Evolutionary conservation across 2,113 vertebrate genomes (phyloP).

Genomic region (Xenopus borealis): DNA sequence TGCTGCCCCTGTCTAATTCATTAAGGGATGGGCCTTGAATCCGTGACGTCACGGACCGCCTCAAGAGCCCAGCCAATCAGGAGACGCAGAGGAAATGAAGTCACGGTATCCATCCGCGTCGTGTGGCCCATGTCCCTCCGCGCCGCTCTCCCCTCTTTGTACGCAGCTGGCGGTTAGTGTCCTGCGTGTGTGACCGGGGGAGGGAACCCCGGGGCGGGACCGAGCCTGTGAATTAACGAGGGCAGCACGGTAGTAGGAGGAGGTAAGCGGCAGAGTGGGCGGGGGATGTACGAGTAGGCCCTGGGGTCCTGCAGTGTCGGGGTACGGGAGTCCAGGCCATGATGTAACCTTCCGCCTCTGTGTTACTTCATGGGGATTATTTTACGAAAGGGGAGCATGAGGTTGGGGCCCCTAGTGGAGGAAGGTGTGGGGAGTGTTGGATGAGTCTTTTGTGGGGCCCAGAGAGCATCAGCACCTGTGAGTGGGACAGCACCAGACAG

Average conservation of each 20-base stretch:
- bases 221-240: slow-evolving; percentile 1
- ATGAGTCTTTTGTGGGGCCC: too few relatives aligned
- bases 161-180: slow-evolving; percentile 22
- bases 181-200: slow-evolving; percentile 25
- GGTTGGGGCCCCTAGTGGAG: background rate
- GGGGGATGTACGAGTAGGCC: background rate
- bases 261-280: slow-evolving; percentile 8
- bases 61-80: background rate
- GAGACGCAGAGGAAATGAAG: slow-evolving; percentile 24
- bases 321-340: background rate
- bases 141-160: slow-evolving; percentile 34
- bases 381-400: slow-evolving; percentile 20
- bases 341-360: slow-evolving; percentile 19
- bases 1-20: too few relatives aligned
- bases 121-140: slow-evolving; percentile 24
- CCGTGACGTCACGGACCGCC: slow-evolving; percentile 17
- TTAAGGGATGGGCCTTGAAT: too few relatives aligned
- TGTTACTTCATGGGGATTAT: slow-evolving; percentile 26
- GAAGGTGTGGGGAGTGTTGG: background rate
- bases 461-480: background rate
- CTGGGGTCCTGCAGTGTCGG: background rate
- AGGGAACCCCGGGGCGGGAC: slow-evolving; percentile 21
- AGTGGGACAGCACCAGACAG: background rate
- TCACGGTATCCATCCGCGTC: slow-evolving; percentile 28
- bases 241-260: slow-evolving; percentile 6